Evolutionary conservation across 2,888 invertebrate species (phyloP).

Genomic region (Polia nebulosa): DNA sequence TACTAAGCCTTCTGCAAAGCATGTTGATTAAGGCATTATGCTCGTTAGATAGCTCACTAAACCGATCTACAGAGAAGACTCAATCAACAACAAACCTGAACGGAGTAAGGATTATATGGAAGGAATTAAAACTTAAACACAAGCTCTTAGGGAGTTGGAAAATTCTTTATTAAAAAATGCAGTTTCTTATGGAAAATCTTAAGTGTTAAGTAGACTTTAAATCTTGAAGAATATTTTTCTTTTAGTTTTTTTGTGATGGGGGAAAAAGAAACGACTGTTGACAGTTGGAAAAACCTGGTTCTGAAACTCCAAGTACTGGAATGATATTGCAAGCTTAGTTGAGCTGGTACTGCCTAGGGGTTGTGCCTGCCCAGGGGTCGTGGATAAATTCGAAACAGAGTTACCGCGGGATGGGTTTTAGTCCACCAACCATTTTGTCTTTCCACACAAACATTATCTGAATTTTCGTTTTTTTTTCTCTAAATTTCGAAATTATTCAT

Average conservation of each 20-base stretch:
- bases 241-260: slow-evolving; percentile 13
- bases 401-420: too few species aligned
- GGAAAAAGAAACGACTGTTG: background rate
- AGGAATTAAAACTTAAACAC: slow-evolving; percentile 30
- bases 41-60: slow-evolving; percentile 15
- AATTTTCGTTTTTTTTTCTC: too few species aligned
- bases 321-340: background rate
- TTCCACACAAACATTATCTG: too few species aligned
- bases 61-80: slow-evolving; percentile 7
- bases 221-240: slow-evolving; percentile 13
- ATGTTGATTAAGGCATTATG: slow-evolving; percentile 31
- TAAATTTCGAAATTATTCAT: too few species aligned
- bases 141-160: slow-evolving; percentile 40
- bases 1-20: slow-evolving; percentile 30
- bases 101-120: slow-evolving; percentile 30
- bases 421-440: too few species aligned
- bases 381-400: too few species aligned
- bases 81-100: slow-evolving; percentile 28
- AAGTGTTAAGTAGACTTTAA: slow-evolving; percentile 20
- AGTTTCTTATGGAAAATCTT: slow-evolving; percentile 34
- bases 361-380: too few species aligned
- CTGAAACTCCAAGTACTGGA: background rate
- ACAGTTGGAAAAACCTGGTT: background rate
- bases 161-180: slow-evolving; percentile 38
- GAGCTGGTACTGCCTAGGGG: too few species aligned